These are phyloP conservation scores for Phycodurus eques DNA, from an alignment of 2,113 vertebrate species.

Conservation along the genomic window DNA sequence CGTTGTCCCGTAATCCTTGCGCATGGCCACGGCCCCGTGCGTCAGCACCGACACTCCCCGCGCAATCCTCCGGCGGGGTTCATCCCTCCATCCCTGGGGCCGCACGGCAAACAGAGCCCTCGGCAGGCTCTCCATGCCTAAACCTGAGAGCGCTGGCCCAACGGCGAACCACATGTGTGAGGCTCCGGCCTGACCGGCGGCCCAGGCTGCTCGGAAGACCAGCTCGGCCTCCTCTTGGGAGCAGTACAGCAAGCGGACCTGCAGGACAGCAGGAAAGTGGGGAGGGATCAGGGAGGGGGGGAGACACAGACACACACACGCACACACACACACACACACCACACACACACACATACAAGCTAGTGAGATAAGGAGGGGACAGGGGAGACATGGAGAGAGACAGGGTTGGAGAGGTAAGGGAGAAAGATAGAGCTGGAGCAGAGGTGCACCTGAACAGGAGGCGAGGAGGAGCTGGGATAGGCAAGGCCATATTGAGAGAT, in stretches of 20 bases:
- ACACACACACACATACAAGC: slow-evolving; percentile 67
- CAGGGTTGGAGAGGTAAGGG: slow-evolving; percentile 51
- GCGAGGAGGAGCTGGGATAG: slow-evolving; percentile 27
- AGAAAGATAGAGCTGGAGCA: slow-evolving; percentile 42
- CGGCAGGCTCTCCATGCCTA: slow-evolving; percentile 79
- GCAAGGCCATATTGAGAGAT: slow-evolving; percentile 44
- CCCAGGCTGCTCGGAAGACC: slow-evolving; percentile 84
- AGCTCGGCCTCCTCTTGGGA: slow-evolving; percentile 88
- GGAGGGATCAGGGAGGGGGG: slow-evolving; percentile 55
- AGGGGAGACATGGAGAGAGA: slow-evolving; percentile 61
- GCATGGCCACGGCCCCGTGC: slow-evolving; percentile 84
- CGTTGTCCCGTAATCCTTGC: slow-evolving; percentile 82
- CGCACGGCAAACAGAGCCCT: slow-evolving; percentile 85
- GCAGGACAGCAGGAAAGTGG: slow-evolving; percentile 52
- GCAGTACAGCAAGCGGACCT: slow-evolving; percentile 91
- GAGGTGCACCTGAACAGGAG: slow-evolving; percentile 35
- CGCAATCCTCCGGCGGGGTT: slow-evolving; percentile 80
- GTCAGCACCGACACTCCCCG: slow-evolving; percentile 90
- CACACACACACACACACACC: slow-evolving; percentile 66
- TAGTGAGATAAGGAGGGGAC: slow-evolving; percentile 71
- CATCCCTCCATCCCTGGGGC: slow-evolving; percentile 88
- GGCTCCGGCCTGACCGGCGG: slow-evolving; percentile 83
- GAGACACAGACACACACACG: slow-evolving; percentile 64
- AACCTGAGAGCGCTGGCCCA: slow-evolving; percentile 83
- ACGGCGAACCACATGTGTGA: slow-evolving; percentile 94